Conservation (phyloP, 2,888 invertebrate species). For the Platerodrilus igneus region DNA sequence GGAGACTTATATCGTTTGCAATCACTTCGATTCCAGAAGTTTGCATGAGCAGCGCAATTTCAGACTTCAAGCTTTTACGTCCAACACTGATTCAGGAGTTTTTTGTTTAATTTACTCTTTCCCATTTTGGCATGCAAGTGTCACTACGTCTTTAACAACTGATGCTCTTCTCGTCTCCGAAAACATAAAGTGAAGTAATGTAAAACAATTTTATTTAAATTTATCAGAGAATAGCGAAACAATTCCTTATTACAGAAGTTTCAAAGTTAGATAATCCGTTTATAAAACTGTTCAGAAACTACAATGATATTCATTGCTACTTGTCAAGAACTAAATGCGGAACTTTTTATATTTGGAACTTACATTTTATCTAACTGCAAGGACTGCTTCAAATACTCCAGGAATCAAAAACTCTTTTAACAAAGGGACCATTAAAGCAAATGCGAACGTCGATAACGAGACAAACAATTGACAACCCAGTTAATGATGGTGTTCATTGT, state of each 20-base stretch:
- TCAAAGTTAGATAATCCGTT: slow-evolving; percentile 25
- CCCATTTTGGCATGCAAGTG: too few relatives aligned
- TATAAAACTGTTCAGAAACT: slow-evolving; percentile 33
- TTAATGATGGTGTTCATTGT: slow-evolving; percentile 3
- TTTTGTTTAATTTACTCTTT: too few relatives aligned
- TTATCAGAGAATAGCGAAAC: slow-evolving; percentile 19
- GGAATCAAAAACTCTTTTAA: too few relatives aligned
- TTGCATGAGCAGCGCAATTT: slow-evolving; percentile 32
- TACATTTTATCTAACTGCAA: too few relatives aligned
- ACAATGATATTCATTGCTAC: slow-evolving; percentile 36
- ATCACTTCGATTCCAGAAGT: slow-evolving; percentile 41
- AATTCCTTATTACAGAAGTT: slow-evolving; percentile 28
- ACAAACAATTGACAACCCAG: slow-evolving; percentile 8
- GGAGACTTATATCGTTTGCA: slow-evolving; percentile 38
- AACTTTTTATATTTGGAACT: too few relatives aligned
- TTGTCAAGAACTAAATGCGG: slow-evolving; percentile 31
- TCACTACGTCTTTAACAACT: too few relatives aligned
- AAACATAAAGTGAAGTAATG: too few relatives aligned
- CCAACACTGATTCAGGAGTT: too few relatives aligned
- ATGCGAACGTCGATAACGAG: slow-evolving; percentile 10
- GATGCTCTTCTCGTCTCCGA: too few relatives aligned
- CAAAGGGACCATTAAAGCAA: slow-evolving; percentile 11
- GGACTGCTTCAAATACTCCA: too few relatives aligned
- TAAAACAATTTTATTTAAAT: too few relatives aligned
- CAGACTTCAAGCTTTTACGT: too few relatives aligned